Conservation (phyloP, 2,113 vertebrate genomes). For the Xiphophorus maculatus region DNA sequence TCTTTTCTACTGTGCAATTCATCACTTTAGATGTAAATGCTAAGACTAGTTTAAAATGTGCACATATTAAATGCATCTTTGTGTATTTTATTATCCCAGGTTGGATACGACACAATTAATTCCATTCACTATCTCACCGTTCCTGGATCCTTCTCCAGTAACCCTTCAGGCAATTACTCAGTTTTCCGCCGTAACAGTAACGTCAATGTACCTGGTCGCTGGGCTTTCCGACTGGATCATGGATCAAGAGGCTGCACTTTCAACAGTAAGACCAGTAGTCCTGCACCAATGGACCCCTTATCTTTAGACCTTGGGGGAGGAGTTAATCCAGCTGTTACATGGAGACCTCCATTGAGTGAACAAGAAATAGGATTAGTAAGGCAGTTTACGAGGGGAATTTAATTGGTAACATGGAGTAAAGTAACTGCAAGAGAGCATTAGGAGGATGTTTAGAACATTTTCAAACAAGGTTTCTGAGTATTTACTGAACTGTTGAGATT, state of each 20-base stretch:
- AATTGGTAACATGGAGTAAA: too few relatives aligned
- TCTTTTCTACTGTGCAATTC: not conserved
- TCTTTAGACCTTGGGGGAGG: too few relatives aligned
- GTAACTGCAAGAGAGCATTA: too few relatives aligned
- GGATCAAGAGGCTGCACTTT: slow-evolving; percentile 41
- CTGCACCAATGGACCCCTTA: too few relatives aligned
- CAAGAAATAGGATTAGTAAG: too few relatives aligned
- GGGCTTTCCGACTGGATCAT: slow-evolving; percentile 53
- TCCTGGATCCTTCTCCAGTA: slow-evolving; percentile 38
- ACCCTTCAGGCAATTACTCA: not conserved
- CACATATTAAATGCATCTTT: not conserved
- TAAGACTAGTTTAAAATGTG: not conserved
- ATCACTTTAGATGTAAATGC: not conserved
- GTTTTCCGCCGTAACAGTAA: slow-evolving; percentile 40
- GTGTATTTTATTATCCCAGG: slow-evolving; percentile 35
- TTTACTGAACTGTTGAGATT: too few relatives aligned
- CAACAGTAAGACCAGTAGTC: slow-evolving; percentile 6
- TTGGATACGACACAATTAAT: slow-evolving; percentile 60
- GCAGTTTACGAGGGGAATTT: too few relatives aligned
- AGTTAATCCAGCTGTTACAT: too few relatives aligned
- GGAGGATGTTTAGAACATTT: too few relatives aligned
- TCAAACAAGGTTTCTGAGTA: too few relatives aligned
- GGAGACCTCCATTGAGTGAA: too few relatives aligned
- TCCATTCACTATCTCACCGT: slow-evolving; percentile 42
- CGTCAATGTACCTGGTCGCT: slow-evolving; percentile 51